These are phyloP conservation scores for Pampus argenteus DNA, from an alignment of 2,797 vertebrate species.

Conservation along the genomic window DNA sequence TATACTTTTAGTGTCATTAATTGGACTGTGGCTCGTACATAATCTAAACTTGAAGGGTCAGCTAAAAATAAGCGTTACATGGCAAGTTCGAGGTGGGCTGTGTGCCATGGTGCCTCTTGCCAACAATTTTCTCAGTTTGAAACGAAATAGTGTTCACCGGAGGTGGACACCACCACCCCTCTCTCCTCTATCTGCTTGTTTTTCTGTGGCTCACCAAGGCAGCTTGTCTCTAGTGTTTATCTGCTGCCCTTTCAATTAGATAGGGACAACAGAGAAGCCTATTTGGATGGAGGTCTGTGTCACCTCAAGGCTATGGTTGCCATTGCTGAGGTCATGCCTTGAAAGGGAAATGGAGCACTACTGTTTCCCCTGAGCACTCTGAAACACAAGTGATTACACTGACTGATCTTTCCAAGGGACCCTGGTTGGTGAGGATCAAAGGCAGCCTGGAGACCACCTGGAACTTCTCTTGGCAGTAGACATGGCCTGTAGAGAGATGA, in stretches of 20 bases:
- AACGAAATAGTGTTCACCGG: slow-evolving; percentile 71
- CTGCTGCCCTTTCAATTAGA: slow-evolving; percentile 84
- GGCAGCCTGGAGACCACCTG: slow-evolving; percentile 76
- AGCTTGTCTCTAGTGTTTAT: slow-evolving; percentile 80
- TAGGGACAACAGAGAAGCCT: slow-evolving; percentile 81
- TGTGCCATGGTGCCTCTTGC: slow-evolving; percentile 56
- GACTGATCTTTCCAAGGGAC: slow-evolving; percentile 76
- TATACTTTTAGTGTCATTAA: slow-evolving; percentile 57
- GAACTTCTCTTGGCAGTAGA: slow-evolving; percentile 73
- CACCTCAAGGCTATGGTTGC: slow-evolving; percentile 70
- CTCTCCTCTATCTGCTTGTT: slow-evolving; percentile 61
- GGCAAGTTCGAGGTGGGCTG: slow-evolving; percentile 56
- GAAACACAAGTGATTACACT: slow-evolving; percentile 79
- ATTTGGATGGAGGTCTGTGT: slow-evolving; percentile 76
- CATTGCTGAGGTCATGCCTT: slow-evolving; percentile 80
- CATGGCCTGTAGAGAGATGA: slow-evolving; percentile 59
- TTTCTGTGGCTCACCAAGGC: slow-evolving; percentile 63
- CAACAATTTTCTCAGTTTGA: slow-evolving; percentile 68
- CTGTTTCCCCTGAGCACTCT: slow-evolving; percentile 78
- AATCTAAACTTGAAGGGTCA: slow-evolving; percentile 67
- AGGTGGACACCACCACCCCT: slow-evolving; percentile 65
- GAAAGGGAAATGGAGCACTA: slow-evolving; percentile 78
- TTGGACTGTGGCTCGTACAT: slow-evolving; percentile 48
- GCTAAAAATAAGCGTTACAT: slow-evolving; percentile 71
- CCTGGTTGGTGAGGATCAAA: slow-evolving; percentile 79